These are phyloP conservation scores for Tiphia femorata DNA, from an alignment of 2,888 invertebrate species.

Conservation along the genomic window DNA sequence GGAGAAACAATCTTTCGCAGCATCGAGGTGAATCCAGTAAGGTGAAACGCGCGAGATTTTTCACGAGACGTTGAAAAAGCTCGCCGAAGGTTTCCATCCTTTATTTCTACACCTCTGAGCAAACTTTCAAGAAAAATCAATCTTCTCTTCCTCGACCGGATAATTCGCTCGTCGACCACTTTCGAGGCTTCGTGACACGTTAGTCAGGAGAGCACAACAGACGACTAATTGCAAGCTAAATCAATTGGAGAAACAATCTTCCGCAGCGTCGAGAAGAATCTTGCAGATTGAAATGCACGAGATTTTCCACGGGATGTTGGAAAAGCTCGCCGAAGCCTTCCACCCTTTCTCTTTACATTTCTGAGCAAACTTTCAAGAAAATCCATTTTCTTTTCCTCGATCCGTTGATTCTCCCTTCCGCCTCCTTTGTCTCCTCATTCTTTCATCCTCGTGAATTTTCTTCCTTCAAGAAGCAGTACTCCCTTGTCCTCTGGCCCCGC, in stretches of 20 bases:
- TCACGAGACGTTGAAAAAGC: slow-evolving; percentile 1
- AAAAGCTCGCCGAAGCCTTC: not conserved
- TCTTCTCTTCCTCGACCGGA: too few species aligned
- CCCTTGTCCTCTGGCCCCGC: too few species aligned
- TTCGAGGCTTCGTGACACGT: too few species aligned
- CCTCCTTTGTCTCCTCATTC: too few species aligned
- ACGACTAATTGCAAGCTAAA: too few species aligned
- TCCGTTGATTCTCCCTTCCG: too few species aligned
- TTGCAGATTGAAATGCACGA: too few species aligned
- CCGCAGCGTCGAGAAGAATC: too few species aligned
- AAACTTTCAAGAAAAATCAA: slow-evolving; percentile 4
- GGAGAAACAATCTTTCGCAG: too few species aligned
- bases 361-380: not conserved
- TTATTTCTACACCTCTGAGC: not conserved
- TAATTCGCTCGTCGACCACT: too few species aligned
- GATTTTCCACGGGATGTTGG: not conserved
- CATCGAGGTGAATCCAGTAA: not conserved
- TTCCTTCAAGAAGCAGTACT: slow-evolving; percentile 15
- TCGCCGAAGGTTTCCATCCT: not conserved
- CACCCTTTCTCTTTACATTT: not conserved
- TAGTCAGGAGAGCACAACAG: too few species aligned
- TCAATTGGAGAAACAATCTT: too few species aligned
- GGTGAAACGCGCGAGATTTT: slow-evolving; percentile 2
- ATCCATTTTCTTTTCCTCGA: slow-evolving; percentile 14
- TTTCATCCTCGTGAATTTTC: slow-evolving; percentile 17